phyloP scores from a whole-genome alignment of 35 echinoderm and acorn worm genomes.

The Eucidaris tribuloides region DNA sequence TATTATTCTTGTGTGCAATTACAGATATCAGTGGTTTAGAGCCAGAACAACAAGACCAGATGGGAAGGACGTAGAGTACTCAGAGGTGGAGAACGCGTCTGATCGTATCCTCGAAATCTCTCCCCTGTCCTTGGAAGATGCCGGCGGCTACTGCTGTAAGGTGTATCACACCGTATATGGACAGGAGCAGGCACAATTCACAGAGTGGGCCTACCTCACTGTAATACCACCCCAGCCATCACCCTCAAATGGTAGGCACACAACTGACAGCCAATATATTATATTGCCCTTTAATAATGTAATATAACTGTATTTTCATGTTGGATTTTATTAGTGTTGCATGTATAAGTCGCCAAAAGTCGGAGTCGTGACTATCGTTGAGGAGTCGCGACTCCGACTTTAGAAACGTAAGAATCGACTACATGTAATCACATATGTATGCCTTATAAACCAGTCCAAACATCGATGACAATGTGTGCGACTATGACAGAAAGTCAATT shows the following conservation, averaged over 20 bases:
- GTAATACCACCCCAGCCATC: constrained; percentile 20
- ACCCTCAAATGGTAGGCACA: constrained; percentile 18
- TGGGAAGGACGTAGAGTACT: neutral
- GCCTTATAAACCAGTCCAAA: too few species aligned
- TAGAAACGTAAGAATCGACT: too few species aligned
- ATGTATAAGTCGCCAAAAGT: too few species aligned
- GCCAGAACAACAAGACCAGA: neutral
- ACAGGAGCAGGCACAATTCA: neutral
- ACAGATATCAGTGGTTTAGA: constrained; percentile 82
- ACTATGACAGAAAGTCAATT: too few species aligned
- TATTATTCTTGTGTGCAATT: too few species aligned
- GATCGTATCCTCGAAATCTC: constrained; percentile 49
- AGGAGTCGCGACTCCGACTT: too few species aligned
- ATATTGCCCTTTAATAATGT: too few species aligned
- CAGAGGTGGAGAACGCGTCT: constrained; percentile 34
- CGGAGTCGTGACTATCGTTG: too few species aligned
- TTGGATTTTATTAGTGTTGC: too few species aligned
- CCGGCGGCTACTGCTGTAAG: constrained; percentile 56
- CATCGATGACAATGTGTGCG: too few species aligned
- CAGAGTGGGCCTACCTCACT: constrained; percentile 50
- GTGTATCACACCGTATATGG: constrained; percentile 66
- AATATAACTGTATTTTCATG: too few species aligned
- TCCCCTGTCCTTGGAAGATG: constrained; percentile 1
- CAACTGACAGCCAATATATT: neutral
- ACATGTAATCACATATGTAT: too few species aligned